These are phyloP conservation scores for Sipha flava DNA, from an alignment of 1,140 invertebrate genomes.

Conservation along the genomic window DNA sequence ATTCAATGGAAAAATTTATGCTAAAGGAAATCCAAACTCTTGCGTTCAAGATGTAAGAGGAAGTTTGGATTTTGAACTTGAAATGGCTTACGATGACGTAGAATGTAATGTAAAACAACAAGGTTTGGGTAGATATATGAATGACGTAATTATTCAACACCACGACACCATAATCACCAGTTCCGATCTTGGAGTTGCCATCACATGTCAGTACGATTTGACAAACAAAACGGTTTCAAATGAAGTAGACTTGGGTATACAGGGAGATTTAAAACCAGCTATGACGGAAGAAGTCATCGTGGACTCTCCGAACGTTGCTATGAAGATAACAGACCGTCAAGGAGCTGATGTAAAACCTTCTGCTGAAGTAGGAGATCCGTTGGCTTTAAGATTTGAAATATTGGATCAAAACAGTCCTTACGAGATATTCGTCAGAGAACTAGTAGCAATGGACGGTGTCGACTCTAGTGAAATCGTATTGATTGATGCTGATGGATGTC, in stretches of 20 bases:
- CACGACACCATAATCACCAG: constrained; percentile 92
- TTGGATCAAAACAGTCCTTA: constrained; percentile 83
- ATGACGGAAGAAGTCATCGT: constrained; percentile 70
- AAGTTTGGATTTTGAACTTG: constrained; percentile 75
- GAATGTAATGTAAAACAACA: constrained; percentile 83
- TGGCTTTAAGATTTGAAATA: constrained; percentile 85
- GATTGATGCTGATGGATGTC: constrained; percentile 84
- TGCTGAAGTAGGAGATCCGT: constrained; percentile 78
- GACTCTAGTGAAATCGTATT: constrained; percentile 85
- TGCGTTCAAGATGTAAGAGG: constrained; percentile 79
- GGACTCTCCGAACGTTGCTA: constrained; percentile 85
- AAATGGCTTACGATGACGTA: constrained; percentile 83
- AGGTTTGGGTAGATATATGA: constrained; percentile 71
- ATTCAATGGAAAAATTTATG: constrained; percentile 90
- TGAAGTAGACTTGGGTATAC: constrained; percentile 80
- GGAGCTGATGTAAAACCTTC: constrained; percentile 70
- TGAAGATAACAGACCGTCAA: constrained; percentile 82
- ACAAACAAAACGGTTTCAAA: constrained; percentile 89
- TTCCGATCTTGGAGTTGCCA: constrained; percentile 80
- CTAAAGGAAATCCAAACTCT: constrained; percentile 82
- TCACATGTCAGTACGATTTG: constrained; percentile 87
- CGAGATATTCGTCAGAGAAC: constrained; percentile 87
- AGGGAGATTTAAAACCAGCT: constrained; percentile 67
- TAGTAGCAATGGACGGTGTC: constrained; percentile 88
- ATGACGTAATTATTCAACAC: constrained; percentile 86